A percentile compares a stretch with the other conserved stretches of the same genome.
Conservation (phyloP, 2,888 invertebrate genomes). For the Coenonympha arcania region DNA sequence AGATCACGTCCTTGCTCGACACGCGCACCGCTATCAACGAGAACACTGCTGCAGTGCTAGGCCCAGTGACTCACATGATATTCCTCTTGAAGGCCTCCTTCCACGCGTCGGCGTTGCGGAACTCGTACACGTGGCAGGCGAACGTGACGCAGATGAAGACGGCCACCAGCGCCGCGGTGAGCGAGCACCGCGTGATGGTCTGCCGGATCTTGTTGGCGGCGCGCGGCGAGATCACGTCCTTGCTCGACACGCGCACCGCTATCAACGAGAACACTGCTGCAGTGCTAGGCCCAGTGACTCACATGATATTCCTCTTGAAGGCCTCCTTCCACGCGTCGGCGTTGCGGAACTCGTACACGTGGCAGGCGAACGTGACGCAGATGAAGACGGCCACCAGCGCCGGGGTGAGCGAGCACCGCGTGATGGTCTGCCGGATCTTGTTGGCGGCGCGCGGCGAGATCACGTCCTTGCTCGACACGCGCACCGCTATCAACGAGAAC, state of each 20-base stretch:
- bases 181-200: conserved; percentile 88
- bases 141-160: conserved; percentile 86
- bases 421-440: conserved; percentile 89
- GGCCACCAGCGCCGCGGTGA: conserved; percentile 84
- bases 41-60: no score
- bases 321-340: conserved; percentile 83
- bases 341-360: conserved; percentile 86
- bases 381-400: conserved; percentile 84
- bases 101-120: conserved; percentile 83
- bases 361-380: conserved; percentile 85
- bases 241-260: conserved; percentile 85
- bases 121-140: conserved; percentile 88
- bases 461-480: conserved; percentile 86
- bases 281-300: no score
- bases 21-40: conserved; percentile 86
- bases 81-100: conserved; percentile 81
- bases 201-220: conserved; percentile 89
- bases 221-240: conserved; percentile 86
- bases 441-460: conserved; percentile 87
- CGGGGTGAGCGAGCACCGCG: conserved; percentile 87
- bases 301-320: conserved; percentile 87
- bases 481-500: conserved; percentile 85
- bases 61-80: conserved; percentile 84
- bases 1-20: conserved; percentile 87
- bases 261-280: no score